A percentile compares a stretch with the other conserved stretches of the same genome.
phyloP scores from a whole-genome alignment of 2,888 invertebrate genomes.

The Nephrotoma appendiculata region DNA sequence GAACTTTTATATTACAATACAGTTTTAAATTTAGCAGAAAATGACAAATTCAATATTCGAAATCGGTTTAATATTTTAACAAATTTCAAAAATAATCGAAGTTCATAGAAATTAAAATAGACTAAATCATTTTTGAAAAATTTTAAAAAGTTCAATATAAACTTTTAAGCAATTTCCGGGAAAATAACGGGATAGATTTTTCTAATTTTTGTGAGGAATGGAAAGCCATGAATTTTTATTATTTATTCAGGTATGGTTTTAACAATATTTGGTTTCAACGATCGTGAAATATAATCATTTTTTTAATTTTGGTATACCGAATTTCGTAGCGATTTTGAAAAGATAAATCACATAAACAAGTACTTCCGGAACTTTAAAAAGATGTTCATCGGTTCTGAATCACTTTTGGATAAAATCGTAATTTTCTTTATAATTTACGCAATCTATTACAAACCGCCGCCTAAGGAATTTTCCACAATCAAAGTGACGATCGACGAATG shows the following conservation, averaged over 20 bases:
- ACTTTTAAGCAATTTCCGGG: conserved; percentile 1
- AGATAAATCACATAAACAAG: conserved; percentile 9
- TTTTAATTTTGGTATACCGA: background rate
- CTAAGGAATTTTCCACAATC: conserved; percentile 11
- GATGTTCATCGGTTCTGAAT: background rate
- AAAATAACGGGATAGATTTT: conserved; percentile 1
- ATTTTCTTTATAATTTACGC: conserved; percentile 12
- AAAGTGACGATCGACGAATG: conserved; percentile 10
- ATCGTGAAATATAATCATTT: background rate
- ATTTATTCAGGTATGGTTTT: conserved; percentile 9
- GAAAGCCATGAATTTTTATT: conserved; percentile 8
- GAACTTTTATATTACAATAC: too few relatives aligned
- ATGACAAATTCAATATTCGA: too few relatives aligned
- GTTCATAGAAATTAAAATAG: too few relatives aligned
- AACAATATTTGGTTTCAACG: background rate
- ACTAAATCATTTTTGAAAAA: too few relatives aligned
- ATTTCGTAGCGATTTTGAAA: conserved; percentile 6
- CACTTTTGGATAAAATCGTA: conserved; percentile 7
- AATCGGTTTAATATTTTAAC: too few relatives aligned
- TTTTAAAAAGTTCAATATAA: too few relatives aligned
- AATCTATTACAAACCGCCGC: conserved; percentile 14
- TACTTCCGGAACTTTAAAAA: conserved; percentile 5
- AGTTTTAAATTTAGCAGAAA: too few relatives aligned
- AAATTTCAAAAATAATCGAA: too few relatives aligned
- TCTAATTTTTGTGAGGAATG: conserved; percentile 7